Percentiles rank a stretch among this genome's conserved stretches.
phyloP scores from a whole-genome alignment of 1,140 invertebrate genomes.

The Lepidurus arcticus region DNA sequence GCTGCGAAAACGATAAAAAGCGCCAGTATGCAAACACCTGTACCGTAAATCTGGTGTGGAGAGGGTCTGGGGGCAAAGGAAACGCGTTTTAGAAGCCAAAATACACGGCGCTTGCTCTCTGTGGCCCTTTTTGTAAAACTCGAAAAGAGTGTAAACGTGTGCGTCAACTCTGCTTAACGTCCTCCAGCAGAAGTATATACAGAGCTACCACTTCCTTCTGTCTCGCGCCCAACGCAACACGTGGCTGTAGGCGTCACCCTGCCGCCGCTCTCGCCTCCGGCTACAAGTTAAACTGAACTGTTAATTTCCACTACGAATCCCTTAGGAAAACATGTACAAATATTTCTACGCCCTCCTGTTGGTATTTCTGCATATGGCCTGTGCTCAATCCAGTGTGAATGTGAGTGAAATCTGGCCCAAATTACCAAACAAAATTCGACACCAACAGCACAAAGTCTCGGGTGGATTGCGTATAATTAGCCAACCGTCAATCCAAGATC shows the following conservation, averaged over 20 bases:
- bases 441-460: background rate
- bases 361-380: background rate
- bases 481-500: background rate
- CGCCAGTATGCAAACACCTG: constrained; percentile 9
- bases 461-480: background rate
- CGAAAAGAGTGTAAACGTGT: background rate
- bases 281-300: background rate
- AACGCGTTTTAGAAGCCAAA: background rate
- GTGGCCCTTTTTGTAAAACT: background rate
- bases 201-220: background rate
- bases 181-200: background rate
- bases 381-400: background rate
- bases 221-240: background rate
- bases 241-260: background rate
- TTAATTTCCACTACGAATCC: no score
- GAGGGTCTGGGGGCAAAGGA: background rate
- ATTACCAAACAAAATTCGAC: constrained; percentile 1
- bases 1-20: background rate
- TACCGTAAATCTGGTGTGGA: background rate
- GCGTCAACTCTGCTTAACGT: background rate
- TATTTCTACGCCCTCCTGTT: background rate
- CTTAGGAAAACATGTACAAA: no score
- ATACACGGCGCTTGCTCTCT: constrained; percentile 11
- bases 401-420: background rate
- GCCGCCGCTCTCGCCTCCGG: background rate